Percentiles rank a stretch among this genome's conserved stretches.
phyloP scores from a whole-genome alignment of 1,140 invertebrate species.

The Drusus annulatus region DNA sequence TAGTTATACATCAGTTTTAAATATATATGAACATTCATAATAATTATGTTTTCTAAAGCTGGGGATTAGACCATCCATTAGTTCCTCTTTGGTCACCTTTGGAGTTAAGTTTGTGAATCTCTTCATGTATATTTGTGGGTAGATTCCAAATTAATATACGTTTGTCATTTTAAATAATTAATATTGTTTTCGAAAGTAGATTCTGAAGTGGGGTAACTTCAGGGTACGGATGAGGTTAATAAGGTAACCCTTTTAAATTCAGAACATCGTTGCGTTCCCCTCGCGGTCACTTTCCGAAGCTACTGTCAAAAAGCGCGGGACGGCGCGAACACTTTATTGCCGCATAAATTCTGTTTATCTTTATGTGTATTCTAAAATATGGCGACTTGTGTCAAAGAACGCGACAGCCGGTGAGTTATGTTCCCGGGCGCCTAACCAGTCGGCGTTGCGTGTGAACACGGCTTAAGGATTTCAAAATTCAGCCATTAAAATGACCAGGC shows the following conservation, averaged over 20 bases:
- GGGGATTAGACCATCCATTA: too few species aligned
- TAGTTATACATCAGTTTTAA: too few species aligned
- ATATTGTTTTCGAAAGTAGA: too few species aligned
- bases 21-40: too few species aligned
- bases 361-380: slow-evolving; percentile 59
- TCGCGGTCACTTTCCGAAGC: slow-evolving; percentile 36
- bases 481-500: too few species aligned
- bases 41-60: too few species aligned
- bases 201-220: neutral
- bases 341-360: slow-evolving; percentile 58
- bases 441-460: slow-evolving; percentile 38
- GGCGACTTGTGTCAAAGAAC: slow-evolving; percentile 58
- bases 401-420: slow-evolving; percentile 54
- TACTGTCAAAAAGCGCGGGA: slow-evolving; percentile 8
- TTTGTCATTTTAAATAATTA: too few species aligned
- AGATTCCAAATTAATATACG: too few species aligned
- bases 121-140: too few species aligned
- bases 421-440: slow-evolving; percentile 29
- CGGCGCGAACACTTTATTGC: slow-evolving; percentile 55
- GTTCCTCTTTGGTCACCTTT: too few species aligned
- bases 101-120: too few species aligned
- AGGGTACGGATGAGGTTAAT: neutral
- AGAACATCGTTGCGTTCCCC: neutral
- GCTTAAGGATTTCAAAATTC: neutral
- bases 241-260: neutral